These are phyloP conservation scores for Halocaridina rubra DNA, from an alignment of 2,888 invertebrate species.

Conservation along the genomic window DNA sequence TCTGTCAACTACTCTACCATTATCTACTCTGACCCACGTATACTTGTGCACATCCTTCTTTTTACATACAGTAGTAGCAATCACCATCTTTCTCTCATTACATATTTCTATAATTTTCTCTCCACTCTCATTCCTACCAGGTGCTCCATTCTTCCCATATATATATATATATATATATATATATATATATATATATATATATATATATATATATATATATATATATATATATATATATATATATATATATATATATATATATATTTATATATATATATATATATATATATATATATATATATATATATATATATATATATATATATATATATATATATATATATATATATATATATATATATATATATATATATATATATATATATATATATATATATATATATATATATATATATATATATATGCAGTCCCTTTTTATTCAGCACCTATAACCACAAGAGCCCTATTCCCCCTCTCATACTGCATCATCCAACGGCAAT, in stretches of 20 bases:
- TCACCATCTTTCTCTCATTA: too few species aligned
- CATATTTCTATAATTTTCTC: too few species aligned
- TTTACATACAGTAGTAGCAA: too few species aligned
- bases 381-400: neutral
- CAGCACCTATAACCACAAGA: too few species aligned
- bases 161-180: neutral
- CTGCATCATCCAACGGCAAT: too few species aligned
- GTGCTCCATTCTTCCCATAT: neutral
- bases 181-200: neutral
- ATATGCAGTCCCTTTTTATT: neutral
- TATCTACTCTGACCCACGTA: too few species aligned
- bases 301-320: slow-evolving; percentile 9
- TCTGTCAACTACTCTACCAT: too few species aligned
- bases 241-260: neutral
- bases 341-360: neutral
- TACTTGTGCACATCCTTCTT: too few species aligned
- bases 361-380: neutral
- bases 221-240: neutral
- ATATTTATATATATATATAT: neutral
- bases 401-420: neutral
- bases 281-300: neutral
- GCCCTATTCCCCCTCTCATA: too few species aligned
- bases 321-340: neutral
- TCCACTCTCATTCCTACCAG: too few species aligned
- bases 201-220: neutral